phyloP scores from a whole-genome alignment of 2,888 invertebrate species.

The Brachylomia viminalis region DNA sequence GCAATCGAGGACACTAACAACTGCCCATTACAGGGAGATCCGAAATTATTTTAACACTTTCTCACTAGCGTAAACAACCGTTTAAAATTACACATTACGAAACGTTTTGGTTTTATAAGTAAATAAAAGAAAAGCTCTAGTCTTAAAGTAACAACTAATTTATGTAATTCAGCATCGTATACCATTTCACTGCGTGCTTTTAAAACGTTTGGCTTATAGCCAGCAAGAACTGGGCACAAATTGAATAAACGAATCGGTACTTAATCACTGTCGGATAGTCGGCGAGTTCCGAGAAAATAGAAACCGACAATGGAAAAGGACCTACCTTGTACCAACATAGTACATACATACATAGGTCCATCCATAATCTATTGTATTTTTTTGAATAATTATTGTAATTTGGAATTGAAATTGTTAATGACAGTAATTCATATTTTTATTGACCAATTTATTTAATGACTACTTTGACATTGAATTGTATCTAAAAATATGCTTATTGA shows the following conservation, averaged over 20 bases:
- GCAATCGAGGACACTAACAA: slow-evolving; percentile 35
- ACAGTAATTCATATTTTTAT: too few relatives aligned
- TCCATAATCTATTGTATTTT: too few relatives aligned
- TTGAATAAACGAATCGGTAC: slow-evolving; percentile 76
- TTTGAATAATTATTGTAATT: too few relatives aligned
- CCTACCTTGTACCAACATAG: slow-evolving; percentile 4
- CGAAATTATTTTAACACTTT: slow-evolving; percentile 33
- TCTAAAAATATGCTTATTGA: too few relatives aligned
- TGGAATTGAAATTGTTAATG: too few relatives aligned
- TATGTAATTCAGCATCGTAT: slow-evolving; percentile 59
- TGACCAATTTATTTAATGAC: too few relatives aligned
- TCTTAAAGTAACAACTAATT: slow-evolving; percentile 63
- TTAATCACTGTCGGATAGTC: slow-evolving; percentile 73
- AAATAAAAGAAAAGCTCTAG: slow-evolving; percentile 44
- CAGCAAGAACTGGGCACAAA: slow-evolving; percentile 73
- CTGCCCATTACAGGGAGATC: slow-evolving; percentile 31
- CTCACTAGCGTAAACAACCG: not conserved
- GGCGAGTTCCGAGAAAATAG: slow-evolving; percentile 59
- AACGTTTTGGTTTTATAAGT: slow-evolving; percentile 8
- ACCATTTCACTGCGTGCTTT: slow-evolving; percentile 65
- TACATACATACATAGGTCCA: not conserved
- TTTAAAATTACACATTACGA: slow-evolving; percentile 9
- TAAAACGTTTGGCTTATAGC: slow-evolving; percentile 75
- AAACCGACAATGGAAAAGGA: slow-evolving; percentile 41
- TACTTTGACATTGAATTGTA: too few relatives aligned